These are phyloP conservation scores for Myoxocephalus aenaeus DNA, from an alignment of 2,797 vertebrate genomes.

Conservation along the genomic window DNA sequence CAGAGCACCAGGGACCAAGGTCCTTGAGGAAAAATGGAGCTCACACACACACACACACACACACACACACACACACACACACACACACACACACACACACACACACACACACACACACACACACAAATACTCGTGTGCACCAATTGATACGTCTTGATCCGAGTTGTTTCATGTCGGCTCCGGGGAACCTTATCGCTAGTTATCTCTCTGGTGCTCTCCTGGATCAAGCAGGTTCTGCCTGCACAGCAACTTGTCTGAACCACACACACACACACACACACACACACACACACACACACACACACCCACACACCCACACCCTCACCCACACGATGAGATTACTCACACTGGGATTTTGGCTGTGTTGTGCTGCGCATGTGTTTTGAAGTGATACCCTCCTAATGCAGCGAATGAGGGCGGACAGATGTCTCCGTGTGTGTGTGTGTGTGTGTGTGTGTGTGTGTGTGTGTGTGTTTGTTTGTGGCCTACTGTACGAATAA, in stretches of 20 bases:
- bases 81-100: constrained; percentile 3
- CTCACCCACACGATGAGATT: constrained; percentile 53
- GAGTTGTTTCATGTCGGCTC: constrained; percentile 55
- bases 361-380: constrained; percentile 16
- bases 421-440: constrained; percentile 37
- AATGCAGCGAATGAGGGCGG: constrained; percentile 38
- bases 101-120: neutral
- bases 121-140: constrained; percentile 33
- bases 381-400: constrained; percentile 50
- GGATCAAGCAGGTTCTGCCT: constrained; percentile 57
- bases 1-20: constrained; percentile 33
- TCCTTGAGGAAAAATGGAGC: constrained; percentile 34
- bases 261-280: neutral
- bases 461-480: too few species aligned
- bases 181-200: constrained; percentile 34
- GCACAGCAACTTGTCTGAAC: constrained; percentile 63
- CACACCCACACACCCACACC: too few species aligned
- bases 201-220: constrained; percentile 47
- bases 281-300: neutral
- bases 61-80: constrained; percentile 10
- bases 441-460: constrained; percentile 1
- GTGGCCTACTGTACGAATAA: neutral
- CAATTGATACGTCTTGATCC: constrained; percentile 32
- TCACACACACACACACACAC: neutral
- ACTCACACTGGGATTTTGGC: constrained; percentile 59